Evolutionary conservation across 2,888 invertebrate genomes (phyloP).

Genomic region (Gastracanthus pulcherrimus): DNA sequence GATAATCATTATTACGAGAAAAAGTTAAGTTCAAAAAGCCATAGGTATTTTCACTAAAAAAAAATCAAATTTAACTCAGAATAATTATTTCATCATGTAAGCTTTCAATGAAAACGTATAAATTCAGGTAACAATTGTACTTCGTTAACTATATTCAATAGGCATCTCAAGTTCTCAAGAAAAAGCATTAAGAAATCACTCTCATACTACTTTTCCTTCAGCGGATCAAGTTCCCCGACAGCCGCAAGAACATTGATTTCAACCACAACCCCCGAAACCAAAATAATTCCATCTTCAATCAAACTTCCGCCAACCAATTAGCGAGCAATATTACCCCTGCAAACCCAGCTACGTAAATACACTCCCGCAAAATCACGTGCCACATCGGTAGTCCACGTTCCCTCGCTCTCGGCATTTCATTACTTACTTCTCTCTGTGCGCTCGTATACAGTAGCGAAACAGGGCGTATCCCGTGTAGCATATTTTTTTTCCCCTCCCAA

Average conservation of each 20-base stretch:
- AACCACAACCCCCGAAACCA: too few species aligned
- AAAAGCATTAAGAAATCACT: too few species aligned
- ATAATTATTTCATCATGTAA: too few species aligned
- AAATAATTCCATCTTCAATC: not conserved
- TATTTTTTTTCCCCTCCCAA: slow-evolving; percentile 37
- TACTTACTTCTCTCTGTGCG: slow-evolving; percentile 4
- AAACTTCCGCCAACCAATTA: not conserved
- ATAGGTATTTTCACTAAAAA: too few species aligned
- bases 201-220: not conserved
- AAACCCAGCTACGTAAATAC: too few species aligned
- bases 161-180: too few species aligned
- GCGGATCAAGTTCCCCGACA: not conserved
- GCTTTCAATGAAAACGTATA: too few species aligned
- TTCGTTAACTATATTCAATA: too few species aligned
- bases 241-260: not conserved
- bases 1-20: too few species aligned
- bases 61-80: too few species aligned
- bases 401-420: not conserved
- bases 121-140: too few species aligned
- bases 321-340: not conserved
- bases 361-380: not conserved
- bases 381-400: not conserved
- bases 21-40: too few species aligned
- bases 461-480: slow-evolving; percentile 44
- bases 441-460: slow-evolving; percentile 4